These are phyloP conservation scores for Danio jaintianensis DNA, from an alignment of 2,797 vertebrate species.

Conservation along the genomic window DNA sequence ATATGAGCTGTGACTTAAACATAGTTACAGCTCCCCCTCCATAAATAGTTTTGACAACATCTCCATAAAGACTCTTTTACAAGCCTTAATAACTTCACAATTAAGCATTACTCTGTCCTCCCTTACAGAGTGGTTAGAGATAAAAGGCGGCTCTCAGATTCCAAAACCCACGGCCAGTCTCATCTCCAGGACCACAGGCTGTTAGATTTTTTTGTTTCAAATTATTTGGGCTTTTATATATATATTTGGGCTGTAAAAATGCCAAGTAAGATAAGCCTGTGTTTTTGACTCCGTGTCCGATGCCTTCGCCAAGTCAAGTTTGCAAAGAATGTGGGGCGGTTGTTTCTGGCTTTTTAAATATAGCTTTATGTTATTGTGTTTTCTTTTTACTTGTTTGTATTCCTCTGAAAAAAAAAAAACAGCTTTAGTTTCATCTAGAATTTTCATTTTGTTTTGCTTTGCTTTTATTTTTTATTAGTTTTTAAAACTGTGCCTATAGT, in stretches of 20 bases:
- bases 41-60: conserved; percentile 40
- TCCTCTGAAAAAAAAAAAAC: neutral
- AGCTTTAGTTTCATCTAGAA: conserved; percentile 25
- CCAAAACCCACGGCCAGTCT: conserved; percentile 20
- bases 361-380: conserved; percentile 27
- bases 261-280: conserved; percentile 56
- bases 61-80: conserved; percentile 38
- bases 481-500: neutral
- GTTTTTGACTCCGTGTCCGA: conserved; percentile 50
- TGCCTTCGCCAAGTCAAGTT: conserved; percentile 59
- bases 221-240: neutral
- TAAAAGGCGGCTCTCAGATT: conserved; percentile 24
- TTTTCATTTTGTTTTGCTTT: neutral
- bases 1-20: conserved; percentile 20
- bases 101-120: conserved; percentile 22
- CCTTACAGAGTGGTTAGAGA: conserved; percentile 14
- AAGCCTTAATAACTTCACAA: conserved; percentile 45
- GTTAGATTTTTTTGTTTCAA: conserved; percentile 20
- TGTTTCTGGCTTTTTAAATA: neutral
- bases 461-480: neutral
- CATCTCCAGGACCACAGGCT: conserved; percentile 10
- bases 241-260: conserved; percentile 59
- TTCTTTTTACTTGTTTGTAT: conserved; percentile 22
- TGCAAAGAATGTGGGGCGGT: conserved; percentile 35
- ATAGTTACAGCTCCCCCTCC: neutral